Evolutionary conservation across 2,113 vertebrate genomes (phyloP), one percentile per base, ranked within the genome.

Genomic region (Leptobrachium ailaonicum): DNA sequence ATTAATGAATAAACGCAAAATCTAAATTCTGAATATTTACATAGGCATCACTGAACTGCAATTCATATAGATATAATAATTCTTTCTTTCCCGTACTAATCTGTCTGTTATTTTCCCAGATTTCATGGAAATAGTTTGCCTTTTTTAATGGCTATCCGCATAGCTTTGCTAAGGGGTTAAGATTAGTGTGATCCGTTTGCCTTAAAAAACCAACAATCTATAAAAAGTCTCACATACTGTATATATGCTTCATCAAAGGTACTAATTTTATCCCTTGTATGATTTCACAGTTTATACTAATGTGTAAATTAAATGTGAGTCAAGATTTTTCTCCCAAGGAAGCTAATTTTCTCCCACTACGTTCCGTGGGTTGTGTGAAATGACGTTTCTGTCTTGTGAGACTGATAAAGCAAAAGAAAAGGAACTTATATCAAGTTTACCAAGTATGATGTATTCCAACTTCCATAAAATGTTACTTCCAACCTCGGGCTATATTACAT

Each of bases 291-390:
- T 60, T 77, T 70, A 62, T 66, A 50, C 56, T 41, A 41, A 70
- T 62, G 76, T 77, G 76, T 43, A 77, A 77, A 77, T 70, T 45
- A 77, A 77, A 10, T 77, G 66, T 77, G 75, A 58, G 66, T 70
- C 50, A 13, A 41, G 56, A 12, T 60, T 13, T 66, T 60, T 70
- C 58, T 44, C 13, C 13, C 9, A 56, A 68, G 64, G 40, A 56
- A 76, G 13, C 32, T 76, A 32, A 66, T 76, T 54, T 54, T 75
- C 43, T 64, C 58, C 60, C 73, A 40, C 75, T 56, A 54, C 2
- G 58, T 41, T 77, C 45, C 40, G 42, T 77, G 54, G 40, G 13
- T 20, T 56, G 66, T 66, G 50, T 70, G 9, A 47, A 20, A 68
- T 44, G n/a, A 56, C 53, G 32, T 13, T 58, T 41, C 0, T 10